These are phyloP conservation scores for Parascotia fuliginaria DNA, from an alignment of 2,888 invertebrate species.

Conservation along the genomic window DNA sequence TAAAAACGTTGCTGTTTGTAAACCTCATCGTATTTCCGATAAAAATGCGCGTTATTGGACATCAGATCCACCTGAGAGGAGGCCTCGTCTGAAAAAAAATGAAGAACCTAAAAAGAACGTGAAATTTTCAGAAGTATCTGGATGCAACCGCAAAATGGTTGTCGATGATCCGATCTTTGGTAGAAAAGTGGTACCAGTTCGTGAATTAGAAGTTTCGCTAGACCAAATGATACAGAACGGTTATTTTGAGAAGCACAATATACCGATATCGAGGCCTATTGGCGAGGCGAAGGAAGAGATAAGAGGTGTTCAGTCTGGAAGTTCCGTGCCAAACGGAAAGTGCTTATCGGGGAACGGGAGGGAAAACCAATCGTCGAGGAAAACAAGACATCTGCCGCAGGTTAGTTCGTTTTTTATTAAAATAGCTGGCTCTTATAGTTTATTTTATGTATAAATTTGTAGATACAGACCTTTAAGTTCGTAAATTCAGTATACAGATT, in stretches of 20 bases:
- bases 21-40: conserved; percentile 72
- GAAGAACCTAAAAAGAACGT: conserved; percentile 81
- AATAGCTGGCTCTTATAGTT: too few relatives aligned
- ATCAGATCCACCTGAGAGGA: conserved; percentile 64
- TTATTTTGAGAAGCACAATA: conserved; percentile 81
- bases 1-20: conserved; percentile 78
- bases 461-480: too few relatives aligned
- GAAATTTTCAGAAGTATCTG: conserved; percentile 82
- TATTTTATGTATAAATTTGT: too few relatives aligned
- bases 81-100: conserved; percentile 57
- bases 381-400: conserved; percentile 76
- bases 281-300: conserved; percentile 59
- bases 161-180: conserved; percentile 78
- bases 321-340: conserved; percentile 69
- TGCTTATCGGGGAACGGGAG: conserved; percentile 64
- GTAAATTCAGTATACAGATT: too few relatives aligned
- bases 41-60: conserved; percentile 78
- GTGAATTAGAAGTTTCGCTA: conserved; percentile 79
- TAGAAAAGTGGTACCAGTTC: conserved; percentile 75
- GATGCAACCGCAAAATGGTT: conserved; percentile 78
- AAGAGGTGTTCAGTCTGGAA: conserved; percentile 31
- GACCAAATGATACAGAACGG: conserved; percentile 84
- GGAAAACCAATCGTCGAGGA: conserved; percentile 54
- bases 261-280: conserved; percentile 69
- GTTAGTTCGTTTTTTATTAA: conserved; percentile 47